Conservation (phyloP, 2,888 invertebrate species). For the Lordiphosa fenestrarum region DNA sequence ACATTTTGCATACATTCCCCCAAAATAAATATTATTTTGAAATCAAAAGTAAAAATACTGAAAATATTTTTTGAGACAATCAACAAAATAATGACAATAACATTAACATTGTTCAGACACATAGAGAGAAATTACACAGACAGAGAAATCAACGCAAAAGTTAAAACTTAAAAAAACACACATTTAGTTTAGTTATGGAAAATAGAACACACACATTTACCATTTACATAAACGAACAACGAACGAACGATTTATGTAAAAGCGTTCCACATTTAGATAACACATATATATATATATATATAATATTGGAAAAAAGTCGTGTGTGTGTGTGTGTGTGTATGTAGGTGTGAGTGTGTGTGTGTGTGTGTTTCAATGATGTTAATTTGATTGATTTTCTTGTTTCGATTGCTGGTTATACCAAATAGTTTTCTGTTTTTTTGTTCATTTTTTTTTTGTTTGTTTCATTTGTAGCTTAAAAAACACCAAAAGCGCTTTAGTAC, state of each 20-base stretch:
- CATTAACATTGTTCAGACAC: slow-evolving; percentile 1
- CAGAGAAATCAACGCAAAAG: slow-evolving; percentile 9
- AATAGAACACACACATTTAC: slow-evolving; percentile 69
- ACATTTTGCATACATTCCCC: no score
- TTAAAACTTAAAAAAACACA: slow-evolving; percentile 47
- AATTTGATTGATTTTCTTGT: slow-evolving; percentile 42
- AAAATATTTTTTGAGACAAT: background rate
- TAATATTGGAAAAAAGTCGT: slow-evolving; percentile 21
- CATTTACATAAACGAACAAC: slow-evolving; percentile 75
- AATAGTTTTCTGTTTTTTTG: slow-evolving; percentile 20
- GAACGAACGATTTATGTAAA: slow-evolving; percentile 77
- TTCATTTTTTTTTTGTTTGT: slow-evolving; percentile 19
- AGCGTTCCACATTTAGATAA: slow-evolving; percentile 77
- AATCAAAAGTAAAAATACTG: background rate
- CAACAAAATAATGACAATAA: background rate
- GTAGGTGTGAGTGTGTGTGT: slow-evolving; percentile 23
- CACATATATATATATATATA: slow-evolving; percentile 63
- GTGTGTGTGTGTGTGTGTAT: slow-evolving; percentile 21
- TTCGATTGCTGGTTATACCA: slow-evolving; percentile 26
- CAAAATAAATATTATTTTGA: background rate
- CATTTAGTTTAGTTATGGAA: slow-evolving; percentile 50
- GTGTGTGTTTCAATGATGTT: slow-evolving; percentile 41
- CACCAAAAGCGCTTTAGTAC: slow-evolving; percentile 76
- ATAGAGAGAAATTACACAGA: slow-evolving; percentile 2
- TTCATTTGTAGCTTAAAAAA: slow-evolving; percentile 49